Conservation (phyloP, 2,888 invertebrate species). For the Trissolcus brochymenae region DNA sequence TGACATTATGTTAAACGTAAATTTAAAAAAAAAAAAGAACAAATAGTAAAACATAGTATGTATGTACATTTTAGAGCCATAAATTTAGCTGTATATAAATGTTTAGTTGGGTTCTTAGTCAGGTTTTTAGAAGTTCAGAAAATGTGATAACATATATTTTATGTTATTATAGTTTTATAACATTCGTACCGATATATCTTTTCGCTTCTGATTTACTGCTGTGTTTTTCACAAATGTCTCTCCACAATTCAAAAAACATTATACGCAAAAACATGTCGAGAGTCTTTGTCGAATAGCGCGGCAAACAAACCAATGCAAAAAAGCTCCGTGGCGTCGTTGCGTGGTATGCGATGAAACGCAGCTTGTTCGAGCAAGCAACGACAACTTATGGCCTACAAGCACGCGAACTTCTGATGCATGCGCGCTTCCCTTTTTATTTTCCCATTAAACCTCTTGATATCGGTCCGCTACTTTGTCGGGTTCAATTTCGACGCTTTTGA, state of each 20-base stretch:
- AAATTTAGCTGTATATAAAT: too few species aligned
- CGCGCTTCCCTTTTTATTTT: conserved; percentile 26
- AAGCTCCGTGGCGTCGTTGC: conserved; percentile 22
- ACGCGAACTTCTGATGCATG: conserved; percentile 60
- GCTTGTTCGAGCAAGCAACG: conserved; percentile 23
- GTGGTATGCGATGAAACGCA: conserved; percentile 26
- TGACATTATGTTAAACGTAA: too few species aligned
- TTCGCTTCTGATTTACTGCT: too few species aligned
- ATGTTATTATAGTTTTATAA: neutral
- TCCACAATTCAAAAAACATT: conserved; percentile 5
- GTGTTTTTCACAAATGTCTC: too few species aligned
- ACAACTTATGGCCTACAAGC: conserved; percentile 63
- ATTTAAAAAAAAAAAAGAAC: too few species aligned
- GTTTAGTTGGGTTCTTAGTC: neutral
- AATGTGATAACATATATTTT: neutral
- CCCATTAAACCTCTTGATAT: conserved; percentile 9
- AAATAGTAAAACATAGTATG: too few species aligned
- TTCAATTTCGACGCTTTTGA: neutral
- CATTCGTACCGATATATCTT: neutral
- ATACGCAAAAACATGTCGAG: conserved; percentile 3
- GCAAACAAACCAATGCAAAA: conserved; percentile 26
- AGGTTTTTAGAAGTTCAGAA: neutral
- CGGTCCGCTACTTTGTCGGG: conserved; percentile 1
- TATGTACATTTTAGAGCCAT: too few species aligned
- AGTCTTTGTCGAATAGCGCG: conserved; percentile 11